Percentiles rank a stretch among this genome's conserved stretches.
These are phyloP conservation scores for Cactoblastis cactorum DNA, from an alignment of 2,888 invertebrate genomes.

Conservation along the genomic window DNA sequence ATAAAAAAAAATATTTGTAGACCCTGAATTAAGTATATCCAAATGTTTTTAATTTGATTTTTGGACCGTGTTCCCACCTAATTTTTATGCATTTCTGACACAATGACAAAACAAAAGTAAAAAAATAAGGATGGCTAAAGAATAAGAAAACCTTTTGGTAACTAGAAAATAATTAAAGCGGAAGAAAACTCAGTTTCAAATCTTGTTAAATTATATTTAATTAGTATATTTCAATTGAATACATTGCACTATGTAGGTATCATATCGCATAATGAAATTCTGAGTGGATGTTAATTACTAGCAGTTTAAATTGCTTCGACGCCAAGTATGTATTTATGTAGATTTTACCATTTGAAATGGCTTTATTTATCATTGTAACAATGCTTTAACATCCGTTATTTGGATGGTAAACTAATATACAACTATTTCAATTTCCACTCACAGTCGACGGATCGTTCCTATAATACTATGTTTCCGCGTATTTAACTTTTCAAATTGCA, in stretches of 20 bases:
- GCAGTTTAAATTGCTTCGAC: background rate
- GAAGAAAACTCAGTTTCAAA: background rate
- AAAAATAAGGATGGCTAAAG: too few species aligned
- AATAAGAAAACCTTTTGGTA: too few species aligned
- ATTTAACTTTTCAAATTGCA: constrained; percentile 53
- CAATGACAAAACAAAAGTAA: too few species aligned
- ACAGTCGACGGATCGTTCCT: constrained; percentile 3
- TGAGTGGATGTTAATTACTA: background rate
- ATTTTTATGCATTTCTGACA: too few species aligned
- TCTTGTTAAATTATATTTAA: background rate
- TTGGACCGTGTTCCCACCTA: too few species aligned
- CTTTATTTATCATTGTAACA: constrained; percentile 2
- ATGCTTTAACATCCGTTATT: background rate
- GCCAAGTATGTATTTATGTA: too few species aligned
- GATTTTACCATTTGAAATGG: background rate
- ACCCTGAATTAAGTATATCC: too few species aligned
- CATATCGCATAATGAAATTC: background rate
- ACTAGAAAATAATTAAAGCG: too few species aligned
- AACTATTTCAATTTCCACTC: constrained; percentile 16
- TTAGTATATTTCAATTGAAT: background rate
- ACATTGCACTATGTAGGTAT: background rate
- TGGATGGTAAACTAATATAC: background rate
- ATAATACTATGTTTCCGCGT: constrained; percentile 35
- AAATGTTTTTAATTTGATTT: too few species aligned
- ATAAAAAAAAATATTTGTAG: too few species aligned